phyloP scores from a whole-genome alignment of 1,140 invertebrate genomes.

The Drepana arcuata region DNA sequence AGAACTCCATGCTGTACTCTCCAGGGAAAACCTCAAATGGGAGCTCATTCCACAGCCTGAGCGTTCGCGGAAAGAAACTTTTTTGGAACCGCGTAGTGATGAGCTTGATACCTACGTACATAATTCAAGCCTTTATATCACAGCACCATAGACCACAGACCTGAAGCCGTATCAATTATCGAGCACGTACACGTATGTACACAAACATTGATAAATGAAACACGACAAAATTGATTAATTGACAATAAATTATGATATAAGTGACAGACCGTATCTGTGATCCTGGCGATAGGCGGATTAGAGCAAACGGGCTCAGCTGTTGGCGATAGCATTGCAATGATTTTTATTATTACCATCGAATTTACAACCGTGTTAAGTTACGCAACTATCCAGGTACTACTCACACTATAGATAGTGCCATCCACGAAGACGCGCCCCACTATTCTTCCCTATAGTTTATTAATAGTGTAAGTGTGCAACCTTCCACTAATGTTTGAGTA shows the following conservation, averaged over 20 bases:
- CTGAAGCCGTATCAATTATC: not conserved
- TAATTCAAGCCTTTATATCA: too few species aligned
- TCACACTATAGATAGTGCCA: not conserved
- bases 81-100: not conserved
- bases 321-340: constrained; percentile 14
- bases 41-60: too few species aligned
- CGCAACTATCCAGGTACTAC: too few species aligned
- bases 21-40: too few species aligned
- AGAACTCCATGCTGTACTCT: too few species aligned
- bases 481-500: not conserved
- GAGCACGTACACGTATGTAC: not conserved
- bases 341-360: too few species aligned
- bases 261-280: constrained; percentile 15
- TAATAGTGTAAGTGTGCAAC: not conserved
- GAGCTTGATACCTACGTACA: too few species aligned
- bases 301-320: constrained; percentile 4
- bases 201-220: not conserved
- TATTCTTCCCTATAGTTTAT: not conserved
- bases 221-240: constrained; percentile 14
- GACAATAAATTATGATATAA: constrained; percentile 28
- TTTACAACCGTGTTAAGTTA: too few species aligned
- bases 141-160: too few species aligned
- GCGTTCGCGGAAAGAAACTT: too few species aligned
- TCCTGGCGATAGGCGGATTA: constrained; percentile 21
- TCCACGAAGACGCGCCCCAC: not conserved